A percentile compares a stretch with the other conserved stretches of the same genome.
These are phyloP conservation scores for Autographa pulchrina DNA, from an alignment of 2,888 invertebrate species.

Conservation along the genomic window DNA sequence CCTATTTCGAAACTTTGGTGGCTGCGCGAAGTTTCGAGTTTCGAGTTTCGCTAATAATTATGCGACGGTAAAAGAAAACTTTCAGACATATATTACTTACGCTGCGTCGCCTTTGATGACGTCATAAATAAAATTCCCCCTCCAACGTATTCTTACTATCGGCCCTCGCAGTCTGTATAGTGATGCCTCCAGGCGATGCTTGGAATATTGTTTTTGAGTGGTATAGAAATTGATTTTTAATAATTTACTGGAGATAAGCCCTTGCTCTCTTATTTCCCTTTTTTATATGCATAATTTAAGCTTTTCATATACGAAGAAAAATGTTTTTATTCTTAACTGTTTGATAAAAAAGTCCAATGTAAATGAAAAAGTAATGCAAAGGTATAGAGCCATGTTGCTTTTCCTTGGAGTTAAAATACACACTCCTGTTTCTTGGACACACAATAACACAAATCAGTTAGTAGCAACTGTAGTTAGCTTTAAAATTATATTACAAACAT, in stretches of 20 bases:
- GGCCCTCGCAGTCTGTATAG: constrained; percentile 36
- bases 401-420: not conserved
- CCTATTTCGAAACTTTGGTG: constrained; percentile 45
- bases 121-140: constrained; percentile 76
- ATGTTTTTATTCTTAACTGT: too few species aligned
- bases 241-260: not conserved
- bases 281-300: too few species aligned
- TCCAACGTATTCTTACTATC: constrained; percentile 53
- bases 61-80: constrained; percentile 54
- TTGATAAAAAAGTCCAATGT: too few species aligned
- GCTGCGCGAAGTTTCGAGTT: constrained; percentile 44
- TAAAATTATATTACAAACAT: constrained; percentile 19
- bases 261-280: not conserved
- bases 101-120: constrained; percentile 72
- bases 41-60: constrained; percentile 57
- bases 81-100: constrained; percentile 62
- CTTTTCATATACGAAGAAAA: too few species aligned
- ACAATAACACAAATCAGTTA: not conserved
- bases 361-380: too few species aligned
- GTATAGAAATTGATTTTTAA: not conserved
- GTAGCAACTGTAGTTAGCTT: not conserved
- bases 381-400: too few species aligned
- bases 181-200: constrained; percentile 37
- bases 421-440: not conserved
- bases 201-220: constrained; percentile 10